A percentile compares a stretch with the other conserved stretches of the same genome.
Evolutionary conservation across 2,113 vertebrate species (phyloP).

Genomic region (Strix uralensis): DNA sequence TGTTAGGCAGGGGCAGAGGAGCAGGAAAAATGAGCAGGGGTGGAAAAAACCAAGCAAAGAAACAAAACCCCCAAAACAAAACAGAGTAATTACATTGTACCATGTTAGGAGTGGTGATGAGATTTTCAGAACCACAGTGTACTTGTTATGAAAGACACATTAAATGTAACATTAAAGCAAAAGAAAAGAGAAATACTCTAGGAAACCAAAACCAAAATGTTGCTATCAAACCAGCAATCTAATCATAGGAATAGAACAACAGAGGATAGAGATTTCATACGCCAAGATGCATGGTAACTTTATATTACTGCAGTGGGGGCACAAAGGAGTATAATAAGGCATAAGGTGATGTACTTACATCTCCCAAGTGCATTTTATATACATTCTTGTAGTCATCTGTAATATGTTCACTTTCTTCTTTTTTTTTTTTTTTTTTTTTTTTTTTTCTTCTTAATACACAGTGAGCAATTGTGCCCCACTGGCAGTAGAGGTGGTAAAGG

Average conservation of each 20-base stretch:
- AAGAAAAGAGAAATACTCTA: background rate
- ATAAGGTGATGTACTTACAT: background rate
- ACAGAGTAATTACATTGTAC: background rate
- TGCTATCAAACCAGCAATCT: background rate
- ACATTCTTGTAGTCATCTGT: background rate
- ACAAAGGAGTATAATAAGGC: background rate
- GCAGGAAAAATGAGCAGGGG: background rate
- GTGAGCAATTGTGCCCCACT: background rate
- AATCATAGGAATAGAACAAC: background rate
- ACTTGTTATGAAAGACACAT: background rate
- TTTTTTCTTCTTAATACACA: accelerated
- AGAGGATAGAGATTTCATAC: background rate
- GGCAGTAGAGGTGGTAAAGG: background rate
- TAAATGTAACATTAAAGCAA: background rate
- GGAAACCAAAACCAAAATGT: background rate
- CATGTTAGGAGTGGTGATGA: background rate
- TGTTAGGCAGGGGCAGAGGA: slow-evolving; percentile 8
- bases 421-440: background rate
- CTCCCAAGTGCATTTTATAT: background rate
- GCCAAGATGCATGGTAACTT: background rate
- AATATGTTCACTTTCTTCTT: background rate
- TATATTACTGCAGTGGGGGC: background rate
- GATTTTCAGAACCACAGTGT: background rate
- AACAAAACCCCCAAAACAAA: background rate
- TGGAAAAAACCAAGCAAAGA: background rate